Base-by-base conservation (phyloP, 2,113 vertebrate genomes). In the Pseudolaguvia tuberculata region DNA sequence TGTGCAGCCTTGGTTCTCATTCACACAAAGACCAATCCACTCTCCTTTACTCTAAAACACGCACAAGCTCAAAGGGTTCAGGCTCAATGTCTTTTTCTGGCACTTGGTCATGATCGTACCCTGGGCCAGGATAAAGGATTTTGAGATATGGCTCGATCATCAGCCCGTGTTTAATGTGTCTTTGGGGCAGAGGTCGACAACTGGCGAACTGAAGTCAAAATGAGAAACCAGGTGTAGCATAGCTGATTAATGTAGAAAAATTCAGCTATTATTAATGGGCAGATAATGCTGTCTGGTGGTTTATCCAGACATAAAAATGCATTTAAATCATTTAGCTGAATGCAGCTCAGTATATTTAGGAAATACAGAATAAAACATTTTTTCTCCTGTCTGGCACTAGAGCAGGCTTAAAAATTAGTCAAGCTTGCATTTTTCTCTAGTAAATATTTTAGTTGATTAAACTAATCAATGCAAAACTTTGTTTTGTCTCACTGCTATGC, bases 21-120 rank as follows among this genome's bases (percentile, higher is more conserved):
- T 47, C 67, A 56, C 66, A 78, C 61, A 66, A 45, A 77, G 63
- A 31, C 57, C 73, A 70, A 70, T 79, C 76, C 78, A 76, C 72
- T 80, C 61, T 75, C 27, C 56, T 57, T 53, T 55, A 48, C 39
- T 29, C 42, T 71, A 35, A 62, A 75, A 70, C 57, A 51, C 61
- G 63, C 71, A 63, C 55, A 58, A n/a, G 74, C 72, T 79, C 75
- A 82, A 72, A 77, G 70, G 73, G 80, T 47, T 78, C 66, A 71
- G 57, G 67, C 62, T 55, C 45, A 35, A 73, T 53, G 42, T 45
- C 71, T 66, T n/a, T 55, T 55, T 66, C n/a, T 81, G 76, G 79
- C 72, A 67, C 31, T 12, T 7, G 1, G 76, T 68, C 76, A 81
- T 62, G 47, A 35, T 39, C 31, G 25, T 31, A 47, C 61, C 47